Evolutionary conservation across 2,797 vertebrate species (phyloP), one percentile per base, ranked within the genome.

Genomic region (Xiphophorus birchmanni): DNA sequence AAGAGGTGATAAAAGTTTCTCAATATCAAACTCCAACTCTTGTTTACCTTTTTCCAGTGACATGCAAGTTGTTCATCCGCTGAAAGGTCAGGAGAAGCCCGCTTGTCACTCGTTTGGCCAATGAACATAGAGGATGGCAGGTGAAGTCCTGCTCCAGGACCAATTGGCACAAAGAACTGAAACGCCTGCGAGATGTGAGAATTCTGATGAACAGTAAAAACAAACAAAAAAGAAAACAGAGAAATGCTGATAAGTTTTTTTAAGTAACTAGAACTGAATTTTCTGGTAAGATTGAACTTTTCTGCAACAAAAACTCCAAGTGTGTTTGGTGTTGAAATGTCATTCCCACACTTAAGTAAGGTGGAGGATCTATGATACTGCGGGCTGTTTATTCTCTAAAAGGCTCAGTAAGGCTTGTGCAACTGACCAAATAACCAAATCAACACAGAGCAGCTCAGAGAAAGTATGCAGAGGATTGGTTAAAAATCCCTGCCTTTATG

Each of bases 11-110:
- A 4, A 29, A 40, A 2, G 26, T 48, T 0, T 47, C 74, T 78
- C 35, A 3, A 58, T 52, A 42, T 80, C 35, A 42, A 37, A 44
- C 47, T 63, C 13, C 12, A 50, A 35, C n/a, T 72, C 47, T 78
- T 67, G 47, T 54, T n/a, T 26, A 99, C 98, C 97, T 98, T 98
- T 84, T 95, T 96, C 98, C 98, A 99, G 86, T 90, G 97, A 83
- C 98, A 99, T 86, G 97, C 96, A 80, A 98, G 96, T 94, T 98
- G 98, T 92, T 98, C 98, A 21, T 97, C 97, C 7, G 95, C 95
- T 1, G 96, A 97, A 84, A 97, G 95, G 86, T 98, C 98, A 0
- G 97, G 94, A 29, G 97, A 96, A 47, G 97, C 96, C 80, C 96
- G 94, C 81, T 97, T 98, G 92, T 99, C 97, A 80, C 96, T 96